phyloP scores from a whole-genome alignment of 2,113 vertebrate species.

The Thunnus maccoyii region DNA sequence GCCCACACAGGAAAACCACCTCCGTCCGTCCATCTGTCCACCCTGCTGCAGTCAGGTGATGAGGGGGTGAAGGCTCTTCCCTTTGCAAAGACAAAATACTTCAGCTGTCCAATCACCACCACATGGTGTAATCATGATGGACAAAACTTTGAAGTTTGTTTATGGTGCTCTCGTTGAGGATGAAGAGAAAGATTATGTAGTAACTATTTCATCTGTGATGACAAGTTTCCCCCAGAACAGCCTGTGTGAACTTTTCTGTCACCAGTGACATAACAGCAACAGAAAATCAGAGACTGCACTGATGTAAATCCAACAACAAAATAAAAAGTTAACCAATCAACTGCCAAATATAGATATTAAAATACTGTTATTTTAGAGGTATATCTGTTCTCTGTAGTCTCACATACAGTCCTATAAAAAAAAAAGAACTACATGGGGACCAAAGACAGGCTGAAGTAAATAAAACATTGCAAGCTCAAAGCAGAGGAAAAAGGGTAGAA shows the following conservation, averaged over 20 bases:
- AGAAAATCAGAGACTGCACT: not conserved
- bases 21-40: constrained; percentile 37
- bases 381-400: not conserved
- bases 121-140: constrained; percentile 32
- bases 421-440: not conserved
- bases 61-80: constrained; percentile 15
- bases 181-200: constrained; percentile 28
- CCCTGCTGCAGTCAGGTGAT: constrained; percentile 57
- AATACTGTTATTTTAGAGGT: not conserved
- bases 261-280: not conserved
- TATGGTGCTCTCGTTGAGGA: constrained; percentile 7
- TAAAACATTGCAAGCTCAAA: constrained; percentile 65
- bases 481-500: constrained; percentile 48
- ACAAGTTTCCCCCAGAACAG: not conserved
- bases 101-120: constrained; percentile 26
- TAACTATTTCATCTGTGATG: constrained; percentile 27
- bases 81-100: constrained; percentile 40
- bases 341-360: not conserved
- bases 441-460: constrained; percentile 45
- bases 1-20: constrained; percentile 70
- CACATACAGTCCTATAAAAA: not conserved
- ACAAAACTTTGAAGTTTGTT: constrained; percentile 59
- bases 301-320: not conserved
- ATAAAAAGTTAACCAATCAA: not conserved
- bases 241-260: not conserved